A percentile compares a stretch with the other conserved stretches of the same genome.
Evolutionary conservation across 2,797 vertebrate species (phyloP).

Genomic region (Onychomys leucogaster): DNA sequence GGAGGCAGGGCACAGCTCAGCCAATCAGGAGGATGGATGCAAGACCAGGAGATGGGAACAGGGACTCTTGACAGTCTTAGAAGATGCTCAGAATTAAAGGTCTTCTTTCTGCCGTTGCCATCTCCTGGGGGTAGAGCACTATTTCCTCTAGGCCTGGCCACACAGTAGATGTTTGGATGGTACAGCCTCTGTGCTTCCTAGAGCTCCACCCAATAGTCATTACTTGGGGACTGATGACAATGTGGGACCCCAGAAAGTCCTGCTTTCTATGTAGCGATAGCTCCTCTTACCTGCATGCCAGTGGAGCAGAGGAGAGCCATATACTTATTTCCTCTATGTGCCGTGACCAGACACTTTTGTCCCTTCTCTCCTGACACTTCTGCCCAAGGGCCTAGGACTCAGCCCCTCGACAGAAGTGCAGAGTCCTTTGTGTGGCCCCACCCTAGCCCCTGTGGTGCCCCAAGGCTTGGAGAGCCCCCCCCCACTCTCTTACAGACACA

Average conservation of each 20-base stretch:
- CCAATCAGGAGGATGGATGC: neutral
- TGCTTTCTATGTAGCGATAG: neutral
- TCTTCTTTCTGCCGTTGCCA: constrained; percentile 37
- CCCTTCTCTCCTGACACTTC: neutral
- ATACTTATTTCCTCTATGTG: neutral
- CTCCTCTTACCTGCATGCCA: neutral
- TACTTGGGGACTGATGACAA: neutral
- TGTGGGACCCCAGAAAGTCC: constrained; percentile 22
- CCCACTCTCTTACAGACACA: neutral
- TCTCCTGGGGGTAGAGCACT: neutral
- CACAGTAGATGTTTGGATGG: neutral
- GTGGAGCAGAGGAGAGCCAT: neutral
- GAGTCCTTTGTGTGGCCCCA: neutral
- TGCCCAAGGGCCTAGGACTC: neutral
- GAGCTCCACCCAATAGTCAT: neutral
- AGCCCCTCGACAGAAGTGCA: neutral
- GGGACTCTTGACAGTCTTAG: neutral
- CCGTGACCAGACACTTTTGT: neutral
- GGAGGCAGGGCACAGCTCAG: neutral
- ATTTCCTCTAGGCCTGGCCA: neutral
- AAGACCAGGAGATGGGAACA: neutral
- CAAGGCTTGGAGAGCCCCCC: neutral
- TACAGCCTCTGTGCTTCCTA: neutral
- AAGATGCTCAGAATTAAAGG: constrained; percentile 25
- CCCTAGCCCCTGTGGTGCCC: neutral